These are phyloP conservation scores for Neopelma chrysocephalum DNA, from an alignment of 2,797 vertebrate species.

Conservation along the genomic window DNA sequence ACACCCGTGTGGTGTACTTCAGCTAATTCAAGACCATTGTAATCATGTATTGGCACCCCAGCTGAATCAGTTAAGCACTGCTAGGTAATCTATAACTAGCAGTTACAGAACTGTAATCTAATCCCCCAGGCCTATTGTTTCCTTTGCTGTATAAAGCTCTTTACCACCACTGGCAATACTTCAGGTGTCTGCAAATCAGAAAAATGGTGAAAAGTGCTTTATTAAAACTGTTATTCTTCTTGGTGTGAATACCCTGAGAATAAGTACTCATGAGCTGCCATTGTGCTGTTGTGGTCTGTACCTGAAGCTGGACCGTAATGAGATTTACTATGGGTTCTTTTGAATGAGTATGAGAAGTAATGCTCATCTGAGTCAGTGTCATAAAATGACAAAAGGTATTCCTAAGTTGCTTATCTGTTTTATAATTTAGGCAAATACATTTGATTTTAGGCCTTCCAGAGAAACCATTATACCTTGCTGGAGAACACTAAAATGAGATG, in stretches of 20 bases:
- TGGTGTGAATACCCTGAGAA: not conserved
- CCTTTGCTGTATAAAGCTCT: not conserved
- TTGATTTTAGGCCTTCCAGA: slow-evolving; percentile 44
- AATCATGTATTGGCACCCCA: not conserved
- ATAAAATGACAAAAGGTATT: not conserved
- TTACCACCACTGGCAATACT: not conserved
- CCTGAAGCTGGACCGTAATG: not conserved
- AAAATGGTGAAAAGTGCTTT: not conserved
- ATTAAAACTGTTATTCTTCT: not conserved
- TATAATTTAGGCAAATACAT: slow-evolving; percentile 2
- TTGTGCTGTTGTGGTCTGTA: not conserved
- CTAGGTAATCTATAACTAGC: not conserved
- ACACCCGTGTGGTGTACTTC: not conserved
- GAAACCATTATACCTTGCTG: not conserved
- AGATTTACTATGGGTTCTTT: not conserved
- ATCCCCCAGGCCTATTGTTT: not conserved
- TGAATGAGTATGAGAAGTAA: not conserved
- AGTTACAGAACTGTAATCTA: not conserved
- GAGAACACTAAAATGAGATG: not conserved
- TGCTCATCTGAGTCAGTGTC: not conserved
- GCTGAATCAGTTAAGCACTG: not conserved
- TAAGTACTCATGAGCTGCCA: not conserved
- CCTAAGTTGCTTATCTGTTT: not conserved
- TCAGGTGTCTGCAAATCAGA: not conserved
- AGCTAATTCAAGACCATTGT: slow-evolving; percentile 5